Percentiles rank a stretch among this genome's conserved stretches.
Evolutionary conservation across 1,140 invertebrate species (phyloP).

Genomic region (Belonocnema kinseyi): DNA sequence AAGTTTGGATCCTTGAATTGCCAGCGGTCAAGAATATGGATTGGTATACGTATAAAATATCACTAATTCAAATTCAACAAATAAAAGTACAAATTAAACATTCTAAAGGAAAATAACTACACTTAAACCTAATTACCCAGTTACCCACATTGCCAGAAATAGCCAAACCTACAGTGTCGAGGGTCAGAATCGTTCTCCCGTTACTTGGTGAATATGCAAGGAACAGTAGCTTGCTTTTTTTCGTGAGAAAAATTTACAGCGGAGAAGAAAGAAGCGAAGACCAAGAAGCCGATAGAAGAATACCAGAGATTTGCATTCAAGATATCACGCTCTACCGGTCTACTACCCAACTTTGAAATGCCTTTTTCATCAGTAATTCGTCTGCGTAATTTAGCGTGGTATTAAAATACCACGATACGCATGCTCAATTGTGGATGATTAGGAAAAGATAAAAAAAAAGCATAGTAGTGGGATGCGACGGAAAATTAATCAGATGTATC

Average conservation of each 20-base stretch:
- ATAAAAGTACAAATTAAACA: too few relatives aligned
- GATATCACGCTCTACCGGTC: constrained; percentile 63
- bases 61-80: too few relatives aligned
- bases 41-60: too few relatives aligned
- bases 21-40: background rate
- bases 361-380: constrained; percentile 55
- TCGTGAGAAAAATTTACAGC: constrained; percentile 44
- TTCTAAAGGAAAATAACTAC: constrained; percentile 1
- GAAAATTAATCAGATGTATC: constrained; percentile 60
- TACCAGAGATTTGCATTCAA: constrained; percentile 44
- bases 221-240: background rate
- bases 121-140: background rate
- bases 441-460: constrained; percentile 32
- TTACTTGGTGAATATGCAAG: constrained; percentile 24
- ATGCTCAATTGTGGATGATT: constrained; percentile 7
- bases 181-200: constrained; percentile 11
- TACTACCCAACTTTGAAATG: constrained; percentile 64
- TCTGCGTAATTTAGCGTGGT: constrained; percentile 49
- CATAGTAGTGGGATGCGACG: constrained; percentile 40
- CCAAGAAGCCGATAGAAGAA: constrained; percentile 47
- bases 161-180: background rate
- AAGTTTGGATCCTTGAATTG: constrained; percentile 18
- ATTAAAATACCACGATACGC: constrained; percentile 36
- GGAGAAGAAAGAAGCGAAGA: constrained; percentile 48
- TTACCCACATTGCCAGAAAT: background rate